These are phyloP conservation scores for Esox masquinongy DNA, from an alignment of 2,797 vertebrate species.

Conservation along the genomic window DNA sequence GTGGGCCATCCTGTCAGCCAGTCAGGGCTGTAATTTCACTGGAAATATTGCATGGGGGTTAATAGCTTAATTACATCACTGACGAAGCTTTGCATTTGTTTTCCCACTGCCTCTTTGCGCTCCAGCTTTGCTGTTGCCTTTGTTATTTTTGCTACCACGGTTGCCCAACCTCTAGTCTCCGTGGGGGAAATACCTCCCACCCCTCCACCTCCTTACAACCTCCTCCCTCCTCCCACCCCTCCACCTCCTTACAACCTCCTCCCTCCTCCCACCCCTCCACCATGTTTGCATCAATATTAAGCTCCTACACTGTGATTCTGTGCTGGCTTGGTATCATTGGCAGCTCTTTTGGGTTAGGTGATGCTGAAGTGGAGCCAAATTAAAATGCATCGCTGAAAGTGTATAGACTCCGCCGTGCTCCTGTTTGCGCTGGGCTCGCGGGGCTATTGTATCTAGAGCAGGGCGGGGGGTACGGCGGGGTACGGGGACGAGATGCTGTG, in stretches of 20 bases:
- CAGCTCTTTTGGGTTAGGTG: slow-evolving; percentile 35
- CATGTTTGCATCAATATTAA: slow-evolving; percentile 53
- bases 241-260: neutral
- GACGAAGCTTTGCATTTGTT: neutral
- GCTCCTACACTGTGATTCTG: slow-evolving; percentile 47
- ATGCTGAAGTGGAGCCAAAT: slow-evolving; percentile 57
- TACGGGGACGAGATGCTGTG: neutral
- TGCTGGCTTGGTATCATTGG: slow-evolving; percentile 51
- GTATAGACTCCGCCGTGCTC: slow-evolving; percentile 38
- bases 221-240: slow-evolving; percentile 12
- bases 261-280: slow-evolving; percentile 12
- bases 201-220: neutral
- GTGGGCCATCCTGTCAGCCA: too few relatives aligned
- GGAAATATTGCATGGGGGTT: neutral
- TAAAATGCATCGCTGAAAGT: slow-evolving; percentile 51
- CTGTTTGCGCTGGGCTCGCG: slow-evolving; percentile 36
- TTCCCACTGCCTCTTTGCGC: neutral
- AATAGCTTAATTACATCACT: neutral
- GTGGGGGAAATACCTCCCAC: slow-evolving; percentile 16
- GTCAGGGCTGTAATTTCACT: too few relatives aligned
- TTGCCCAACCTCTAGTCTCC: slow-evolving; percentile 13
- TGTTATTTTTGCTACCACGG: neutral
- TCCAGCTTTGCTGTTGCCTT: neutral
- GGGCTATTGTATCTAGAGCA: slow-evolving; percentile 20
- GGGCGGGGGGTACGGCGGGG: neutral